Evolutionary conservation across 2,113 vertebrate species (phyloP), one percentile per base, ranked within the genome.

Genomic region (Indicator indicator): DNA sequence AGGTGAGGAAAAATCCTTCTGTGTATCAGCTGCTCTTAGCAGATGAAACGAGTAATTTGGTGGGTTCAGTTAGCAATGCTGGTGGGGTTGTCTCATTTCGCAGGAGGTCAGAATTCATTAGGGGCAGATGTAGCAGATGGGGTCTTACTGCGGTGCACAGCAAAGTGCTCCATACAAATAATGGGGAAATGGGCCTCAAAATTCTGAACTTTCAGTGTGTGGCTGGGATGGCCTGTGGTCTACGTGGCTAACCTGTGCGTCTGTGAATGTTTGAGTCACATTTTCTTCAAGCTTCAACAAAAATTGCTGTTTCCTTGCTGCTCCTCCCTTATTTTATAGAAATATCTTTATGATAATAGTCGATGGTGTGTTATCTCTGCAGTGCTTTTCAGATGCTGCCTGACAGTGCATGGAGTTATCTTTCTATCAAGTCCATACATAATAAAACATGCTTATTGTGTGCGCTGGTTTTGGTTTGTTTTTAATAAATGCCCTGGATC

Each of bases 401-500:
- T 44, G 48, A n/a, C 58, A 81, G 60, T 32, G 58, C 5, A 1
- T 8, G 27, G 48, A 73, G 50, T 86, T 92, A 72, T 93, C 93
- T 62, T 33, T 33, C 27, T 21, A 79, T 95, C 89, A 85, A 90
- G 94, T 89, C 93, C 76, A 6, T 88, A 74, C 83, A 27, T 77
- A 91, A 91, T 86, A 88, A 95, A 95, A 93, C 83, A 73, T 23
- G 85, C 55, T 90, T 26, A 79, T 86, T 94, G 94, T 89, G 50
- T 46, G 83, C 1, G 17, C 73, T 19, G 73, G 58, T 75, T 90
- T 69, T 26, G 94, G 77, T 93, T 96, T 86, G 82, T 83, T 95
- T 94, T 93, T 97, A 92, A 82, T 97, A 95, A 92, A 92, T 87
- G 62, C 72, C 63, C 93, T 14, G 26, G 77, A 32, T 94, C 65